Evolutionary conservation across 2,888 invertebrate genomes (phyloP).

Genomic region (Meiosimyza decipiens): DNA sequence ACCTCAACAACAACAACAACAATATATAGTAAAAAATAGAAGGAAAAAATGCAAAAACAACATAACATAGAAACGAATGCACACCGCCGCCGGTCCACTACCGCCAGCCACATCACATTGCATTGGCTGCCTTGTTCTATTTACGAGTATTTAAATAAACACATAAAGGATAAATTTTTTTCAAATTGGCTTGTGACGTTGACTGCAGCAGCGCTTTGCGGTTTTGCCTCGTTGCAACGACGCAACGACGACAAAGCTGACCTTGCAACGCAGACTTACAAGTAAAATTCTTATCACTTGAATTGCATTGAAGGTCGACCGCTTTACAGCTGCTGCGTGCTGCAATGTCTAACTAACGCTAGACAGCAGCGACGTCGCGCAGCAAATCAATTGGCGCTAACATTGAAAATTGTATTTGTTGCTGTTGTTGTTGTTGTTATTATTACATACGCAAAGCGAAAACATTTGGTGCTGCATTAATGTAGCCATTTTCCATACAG

Average conservation of each 20-base stretch:
- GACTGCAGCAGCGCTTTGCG: neutral
- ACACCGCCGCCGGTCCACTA: neutral
- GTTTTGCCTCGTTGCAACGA: no score
- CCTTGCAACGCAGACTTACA: constrained; percentile 35
- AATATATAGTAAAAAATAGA: neutral
- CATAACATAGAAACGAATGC: neutral
- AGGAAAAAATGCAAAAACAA: constrained; percentile 1
- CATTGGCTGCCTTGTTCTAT: constrained; percentile 38
- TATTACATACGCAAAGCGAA: neutral
- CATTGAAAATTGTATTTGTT: constrained; percentile 33
- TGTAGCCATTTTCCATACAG: no score
- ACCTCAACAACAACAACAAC: constrained; percentile 3
- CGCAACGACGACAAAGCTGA: constrained; percentile 25
- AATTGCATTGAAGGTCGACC: constrained; percentile 40
- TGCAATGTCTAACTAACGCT: neutral
- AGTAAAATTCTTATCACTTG: constrained; percentile 38
- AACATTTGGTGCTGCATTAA: constrained; percentile 3
- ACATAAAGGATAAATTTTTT: constrained; percentile 39
- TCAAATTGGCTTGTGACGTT: no score
- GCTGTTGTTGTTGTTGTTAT: constrained; percentile 10
- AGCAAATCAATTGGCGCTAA: constrained; percentile 32
- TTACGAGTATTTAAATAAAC: constrained; percentile 34
- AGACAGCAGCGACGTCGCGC: constrained; percentile 20
- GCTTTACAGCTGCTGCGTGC: constrained; percentile 9
- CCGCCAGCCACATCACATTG: neutral